Evolutionary conservation across 1,140 invertebrate species (phyloP), one percentile per base, ranked within the genome.

Genomic region (Globodera ellingtonae): DNA sequence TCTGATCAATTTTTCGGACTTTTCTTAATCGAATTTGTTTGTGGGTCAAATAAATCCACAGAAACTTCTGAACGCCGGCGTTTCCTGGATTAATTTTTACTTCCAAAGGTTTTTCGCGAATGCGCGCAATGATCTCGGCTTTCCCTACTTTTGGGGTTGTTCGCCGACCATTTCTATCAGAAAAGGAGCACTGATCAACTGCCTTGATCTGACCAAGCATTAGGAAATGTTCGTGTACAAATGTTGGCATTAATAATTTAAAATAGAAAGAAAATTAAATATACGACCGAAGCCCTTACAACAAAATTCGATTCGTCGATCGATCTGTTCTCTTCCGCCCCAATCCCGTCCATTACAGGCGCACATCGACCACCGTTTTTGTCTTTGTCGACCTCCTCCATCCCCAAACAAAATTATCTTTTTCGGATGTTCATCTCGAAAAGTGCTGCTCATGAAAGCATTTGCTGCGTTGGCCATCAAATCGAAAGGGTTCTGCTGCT

Each of bases 61-160:
- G 35, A 35, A 35, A 35, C 35, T 35, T 35, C 35, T 35, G 35
- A 35, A 35, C 0, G 35, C 35, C 35, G 35, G 35, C 35, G 35
- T 35, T 35, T 35, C 35, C 3, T 35, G 1, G 3, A 35, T 35
- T 35, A 35, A 35, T 35, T 35, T 35, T 0, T 35, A 35, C 35
- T 35, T 35, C 1, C 3, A 47, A 13, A 81, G 80, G 80, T n/a
- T 62, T 4, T 81, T 83, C 47, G 59, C 35, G n/a, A 47, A 59
- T 46, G 9, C 24, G 24, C 77, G 78, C 18, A 75, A 86, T 10
- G 10, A 66, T 35, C 78, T 86, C 3, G n/a, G 66, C 0, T 59
- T 78, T 52, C 82, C 82, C 70, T 83, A 83, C 48, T 83, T 83
- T 66, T n/a, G 73, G 15, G 82, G 84, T 0, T 83, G 82, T 69